Evolutionary conservation across 1,140 invertebrate species (phyloP), one percentile per base, ranked within the genome.

Genomic region (Leptinotarsa undecemlineata): DNA sequence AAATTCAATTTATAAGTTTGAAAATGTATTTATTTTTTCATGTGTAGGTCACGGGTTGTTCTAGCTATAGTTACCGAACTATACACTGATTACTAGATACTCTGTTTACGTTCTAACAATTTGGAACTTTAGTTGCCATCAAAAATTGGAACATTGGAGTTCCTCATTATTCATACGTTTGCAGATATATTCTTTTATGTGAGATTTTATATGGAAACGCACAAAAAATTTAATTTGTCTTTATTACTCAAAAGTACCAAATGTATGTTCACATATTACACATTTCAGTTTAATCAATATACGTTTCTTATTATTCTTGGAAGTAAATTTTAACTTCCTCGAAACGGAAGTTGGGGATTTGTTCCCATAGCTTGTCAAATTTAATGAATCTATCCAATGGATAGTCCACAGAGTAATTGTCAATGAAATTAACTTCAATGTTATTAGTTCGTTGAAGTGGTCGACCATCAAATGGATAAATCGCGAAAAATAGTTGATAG

Each of bases 401-500:
- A 86, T 87, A 93, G 23, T 90, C 90, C 81, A 91, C 87, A 64
- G 91, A 87, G 26, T 33, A 33, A 6, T 33, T 33, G 26, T 33
- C 26, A 33, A 33, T 33, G 26, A 33, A 33, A 33, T 33, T 33
- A 8, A 33, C 26, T 8, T 33, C 26, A 33, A 33, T 33, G 26
- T 33, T 33, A 6, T 33, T 33, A 33, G 26, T 33, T 33, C 26
- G 8, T 6, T 33, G 26, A 33, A 33, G 26, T 33, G 26, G 26
- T 33, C 26, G 26, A 33, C 26, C 26, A 6, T 33, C 26, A 33
- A 33, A 33, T 15, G 89, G 88, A 76, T 88, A 89, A 19, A 92
- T 88, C 73, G 90, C 87, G 15, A 92, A 89, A 84, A 88, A 91
- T 73, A 93, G 83, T 76, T 90, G 88, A 85, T 88, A 91, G 26